Percentiles rank a stretch among this genome's conserved stretches.
These are phyloP conservation scores for Lepilemur septentrionalis DNA, from an alignment of 2,797 vertebrate genomes.

Conservation along the genomic window DNA sequence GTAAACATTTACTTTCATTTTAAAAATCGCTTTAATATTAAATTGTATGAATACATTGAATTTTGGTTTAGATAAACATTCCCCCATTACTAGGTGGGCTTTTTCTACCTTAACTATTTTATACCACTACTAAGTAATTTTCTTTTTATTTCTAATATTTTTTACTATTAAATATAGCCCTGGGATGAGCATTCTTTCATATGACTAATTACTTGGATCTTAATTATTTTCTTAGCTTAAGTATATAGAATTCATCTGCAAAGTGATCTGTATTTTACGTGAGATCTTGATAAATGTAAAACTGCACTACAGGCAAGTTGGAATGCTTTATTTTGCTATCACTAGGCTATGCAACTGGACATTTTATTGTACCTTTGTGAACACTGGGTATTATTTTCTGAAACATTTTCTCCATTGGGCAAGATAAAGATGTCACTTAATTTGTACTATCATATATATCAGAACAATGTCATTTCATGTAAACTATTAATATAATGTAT, in stretches of 20 bases:
- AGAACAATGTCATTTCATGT: not conserved
- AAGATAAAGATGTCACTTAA: not conserved
- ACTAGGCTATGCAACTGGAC: not conserved
- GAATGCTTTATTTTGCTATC: not conserved
- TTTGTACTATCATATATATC: not conserved
- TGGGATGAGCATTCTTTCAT: not conserved
- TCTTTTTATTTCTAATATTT: not conserved
- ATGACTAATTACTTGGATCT: not conserved
- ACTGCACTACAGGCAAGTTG: not conserved
- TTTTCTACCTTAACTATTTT: not conserved
- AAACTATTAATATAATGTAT: not conserved
- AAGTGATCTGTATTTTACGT: not conserved
- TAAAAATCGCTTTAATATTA: not conserved
- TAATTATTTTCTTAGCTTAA: conserved; percentile 4
- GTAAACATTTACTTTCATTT: not conserved
- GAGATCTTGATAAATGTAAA: not conserved
- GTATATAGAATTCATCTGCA: not conserved
- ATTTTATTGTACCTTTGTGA: not conserved
- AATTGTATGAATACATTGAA: not conserved
- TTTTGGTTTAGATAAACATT: not conserved
- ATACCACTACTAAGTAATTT: not conserved
- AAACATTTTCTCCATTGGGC: not conserved
- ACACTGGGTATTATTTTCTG: not conserved
- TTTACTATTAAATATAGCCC: not conserved
- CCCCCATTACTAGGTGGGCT: not conserved